phyloP scores from a whole-genome alignment of 2,797 vertebrate species.

The Enteromius thamalakanensis region DNA sequence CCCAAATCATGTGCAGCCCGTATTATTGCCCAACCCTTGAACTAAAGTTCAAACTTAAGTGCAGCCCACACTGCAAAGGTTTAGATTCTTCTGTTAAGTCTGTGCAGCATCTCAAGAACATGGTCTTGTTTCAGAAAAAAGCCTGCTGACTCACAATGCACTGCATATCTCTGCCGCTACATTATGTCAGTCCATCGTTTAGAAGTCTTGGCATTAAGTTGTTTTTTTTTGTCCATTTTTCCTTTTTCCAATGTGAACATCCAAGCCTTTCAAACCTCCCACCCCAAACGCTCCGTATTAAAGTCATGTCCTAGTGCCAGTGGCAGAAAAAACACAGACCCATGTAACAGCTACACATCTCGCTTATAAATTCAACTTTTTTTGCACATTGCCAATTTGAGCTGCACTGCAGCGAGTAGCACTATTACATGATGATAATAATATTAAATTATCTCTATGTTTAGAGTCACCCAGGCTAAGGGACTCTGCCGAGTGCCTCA shows the following conservation, averaged over 20 bases:
- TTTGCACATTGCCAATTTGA: constrained; percentile 68
- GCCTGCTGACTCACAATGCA: constrained; percentile 58
- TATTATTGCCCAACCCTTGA: constrained; percentile 67
- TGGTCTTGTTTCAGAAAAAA: constrained; percentile 60
- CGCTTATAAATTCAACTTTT: constrained; percentile 41
- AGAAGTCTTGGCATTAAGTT: constrained; percentile 59
- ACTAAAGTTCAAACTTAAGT: constrained; percentile 72
- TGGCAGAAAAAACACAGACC: constrained; percentile 60
- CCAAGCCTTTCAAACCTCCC: constrained; percentile 30
- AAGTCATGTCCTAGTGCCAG: constrained; percentile 66
- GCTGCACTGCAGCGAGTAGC: constrained; percentile 81
- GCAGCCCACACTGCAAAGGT: constrained; percentile 80
- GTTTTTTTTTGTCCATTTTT: constrained; percentile 25
- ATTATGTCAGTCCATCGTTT: constrained; percentile 67
- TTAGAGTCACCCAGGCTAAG: constrained; percentile 60
- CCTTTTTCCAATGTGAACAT: constrained; percentile 43
- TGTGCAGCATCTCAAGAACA: constrained; percentile 66
- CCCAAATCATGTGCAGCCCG: constrained; percentile 65
- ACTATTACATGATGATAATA: constrained; percentile 72
- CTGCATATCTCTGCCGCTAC: constrained; percentile 69
- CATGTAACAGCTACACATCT: constrained; percentile 70
- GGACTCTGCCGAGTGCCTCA: constrained; percentile 64
- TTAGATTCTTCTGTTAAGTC: constrained; percentile 43
- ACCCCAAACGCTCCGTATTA: constrained; percentile 34
- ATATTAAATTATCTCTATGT: constrained; percentile 67